Evolutionary conservation across 1,140 invertebrate species (phyloP), one percentile per base, ranked within the genome.

Genomic region (Littorina saxatilis): DNA sequence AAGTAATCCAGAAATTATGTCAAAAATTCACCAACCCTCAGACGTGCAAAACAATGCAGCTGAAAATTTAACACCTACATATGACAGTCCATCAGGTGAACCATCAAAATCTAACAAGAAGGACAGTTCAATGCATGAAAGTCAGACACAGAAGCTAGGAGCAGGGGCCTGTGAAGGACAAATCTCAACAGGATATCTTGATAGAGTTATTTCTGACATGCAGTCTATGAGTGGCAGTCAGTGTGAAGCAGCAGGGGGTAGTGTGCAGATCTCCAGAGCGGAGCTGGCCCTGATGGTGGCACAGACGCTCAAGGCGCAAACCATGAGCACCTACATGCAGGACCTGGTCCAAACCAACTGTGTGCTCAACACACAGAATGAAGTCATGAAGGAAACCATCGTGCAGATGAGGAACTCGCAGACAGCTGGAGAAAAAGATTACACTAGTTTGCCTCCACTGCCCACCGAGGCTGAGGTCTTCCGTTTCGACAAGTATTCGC

Each of bases 271-370:
- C n/a, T 37, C 55, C 23, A 29, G 76, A 23, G 37, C 32, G 23
- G 50, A 78, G 55, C 61, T 78, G 23, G 15, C 76, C 0, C 47
- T 63, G 27, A 35, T 78, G n/a, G 35, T 78, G 11, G n/a, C 32
- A 13, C 76, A 78, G 15, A 66, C 39, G 9, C 37, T 78, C 5
- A 27, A 15, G 4, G 37, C 39, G 27, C 55, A 78, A 29, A 78
- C 55, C 20, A 39, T 78, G 35, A 37, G 32, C 29, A 78, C 37
- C 35, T 78, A 40, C 32, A 58, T 78, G 37, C 76, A 78, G 32
- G 37, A 40, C 29, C n/a, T 78, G 9, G 55, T 35, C 5, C 32
- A 66, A 1, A 55, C 61, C 32, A 78, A 78, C 29, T 61, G 63
- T 29, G 35, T 17, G 5, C 55, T 61, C 3, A 78, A 61, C 23